Conservation (phyloP, 2,113 vertebrate species). For the Natator depressus region DNA sequence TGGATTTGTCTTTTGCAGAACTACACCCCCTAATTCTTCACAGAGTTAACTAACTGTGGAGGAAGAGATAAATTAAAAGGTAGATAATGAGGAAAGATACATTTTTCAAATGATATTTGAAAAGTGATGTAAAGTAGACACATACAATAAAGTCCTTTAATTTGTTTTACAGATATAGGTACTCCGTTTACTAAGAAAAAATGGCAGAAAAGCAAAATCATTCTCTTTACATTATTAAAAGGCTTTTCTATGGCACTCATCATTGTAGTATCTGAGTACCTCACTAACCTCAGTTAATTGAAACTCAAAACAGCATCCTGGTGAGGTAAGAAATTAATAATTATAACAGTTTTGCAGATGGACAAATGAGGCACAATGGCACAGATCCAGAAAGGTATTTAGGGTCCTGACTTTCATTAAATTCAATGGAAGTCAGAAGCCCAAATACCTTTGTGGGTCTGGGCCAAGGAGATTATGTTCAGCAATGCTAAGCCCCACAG, state of each 20-base stretch:
- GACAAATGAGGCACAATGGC: background rate
- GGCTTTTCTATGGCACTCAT: background rate
- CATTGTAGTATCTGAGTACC: background rate
- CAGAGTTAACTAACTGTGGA: background rate
- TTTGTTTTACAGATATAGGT: background rate
- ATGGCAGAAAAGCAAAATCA: background rate
- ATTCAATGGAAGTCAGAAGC: too few species aligned
- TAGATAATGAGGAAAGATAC: background rate
- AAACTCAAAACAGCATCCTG: background rate
- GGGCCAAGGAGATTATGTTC: background rate
- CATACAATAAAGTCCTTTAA: background rate
- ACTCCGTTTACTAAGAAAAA: background rate
- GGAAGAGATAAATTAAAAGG: background rate
- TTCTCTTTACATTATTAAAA: background rate
- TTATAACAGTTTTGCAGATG: background rate
- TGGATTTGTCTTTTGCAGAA: background rate
- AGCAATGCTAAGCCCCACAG: background rate
- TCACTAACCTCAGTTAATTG: background rate
- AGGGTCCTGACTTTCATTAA: too few species aligned
- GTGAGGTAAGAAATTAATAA: background rate
- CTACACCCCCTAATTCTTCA: background rate
- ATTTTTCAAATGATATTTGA: background rate
- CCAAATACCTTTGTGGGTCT: too few species aligned
- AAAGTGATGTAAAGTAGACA: background rate
- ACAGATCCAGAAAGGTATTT: too few species aligned